A percentile compares a stretch with the other conserved stretches of the same genome.
Evolutionary conservation across 2,797 vertebrate species (phyloP).

Genomic region (Macropodus opercularis): DNA sequence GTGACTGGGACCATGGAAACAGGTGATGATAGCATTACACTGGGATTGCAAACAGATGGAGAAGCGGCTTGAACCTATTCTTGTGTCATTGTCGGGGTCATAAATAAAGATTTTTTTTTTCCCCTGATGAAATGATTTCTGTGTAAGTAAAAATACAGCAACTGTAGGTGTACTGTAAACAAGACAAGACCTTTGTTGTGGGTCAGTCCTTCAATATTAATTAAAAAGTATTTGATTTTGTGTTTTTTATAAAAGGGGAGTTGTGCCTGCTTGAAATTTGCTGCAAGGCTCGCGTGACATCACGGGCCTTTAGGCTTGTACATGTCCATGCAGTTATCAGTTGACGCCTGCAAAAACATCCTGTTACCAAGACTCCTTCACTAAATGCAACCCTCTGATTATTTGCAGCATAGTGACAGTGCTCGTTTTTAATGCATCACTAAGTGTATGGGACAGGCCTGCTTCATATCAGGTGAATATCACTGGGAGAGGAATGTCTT

Average conservation of each 20-base stretch:
- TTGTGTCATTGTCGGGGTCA: slow-evolving; percentile 81
- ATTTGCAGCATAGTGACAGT: slow-evolving; percentile 29
- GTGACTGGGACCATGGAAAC: slow-evolving; percentile 87
- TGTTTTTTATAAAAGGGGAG: slow-evolving; percentile 14
- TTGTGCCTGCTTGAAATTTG: slow-evolving; percentile 31
- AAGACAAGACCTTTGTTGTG: slow-evolving; percentile 31
- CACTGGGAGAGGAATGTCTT: slow-evolving; percentile 71
- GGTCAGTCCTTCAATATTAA: slow-evolving; percentile 30
- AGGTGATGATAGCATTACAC: slow-evolving; percentile 97
- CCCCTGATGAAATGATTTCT: slow-evolving; percentile 74
- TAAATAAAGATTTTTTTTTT: slow-evolving; percentile 79
- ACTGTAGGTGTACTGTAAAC: slow-evolving; percentile 60
- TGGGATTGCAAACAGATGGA: slow-evolving; percentile 88
- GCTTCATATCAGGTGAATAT: slow-evolving; percentile 78
- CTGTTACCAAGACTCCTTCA: slow-evolving; percentile 17
- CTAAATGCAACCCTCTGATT: slow-evolving; percentile 34
- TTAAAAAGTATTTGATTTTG: slow-evolving; percentile 18
- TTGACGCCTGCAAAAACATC: slow-evolving; percentile 2
- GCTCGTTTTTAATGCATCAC: slow-evolving; percentile 34
- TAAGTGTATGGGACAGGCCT: slow-evolving; percentile 59
- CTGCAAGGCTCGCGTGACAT: slow-evolving; percentile 18
- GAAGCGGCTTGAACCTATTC: slow-evolving; percentile 87
- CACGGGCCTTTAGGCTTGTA: background rate
- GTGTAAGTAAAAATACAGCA: slow-evolving; percentile 64
- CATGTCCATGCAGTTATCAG: slow-evolving; percentile 11